A percentile compares a stretch with the other conserved stretches of the same genome.
Conservation (phyloP, 1,140 invertebrate species). For the Tribolium castaneum region DNA sequence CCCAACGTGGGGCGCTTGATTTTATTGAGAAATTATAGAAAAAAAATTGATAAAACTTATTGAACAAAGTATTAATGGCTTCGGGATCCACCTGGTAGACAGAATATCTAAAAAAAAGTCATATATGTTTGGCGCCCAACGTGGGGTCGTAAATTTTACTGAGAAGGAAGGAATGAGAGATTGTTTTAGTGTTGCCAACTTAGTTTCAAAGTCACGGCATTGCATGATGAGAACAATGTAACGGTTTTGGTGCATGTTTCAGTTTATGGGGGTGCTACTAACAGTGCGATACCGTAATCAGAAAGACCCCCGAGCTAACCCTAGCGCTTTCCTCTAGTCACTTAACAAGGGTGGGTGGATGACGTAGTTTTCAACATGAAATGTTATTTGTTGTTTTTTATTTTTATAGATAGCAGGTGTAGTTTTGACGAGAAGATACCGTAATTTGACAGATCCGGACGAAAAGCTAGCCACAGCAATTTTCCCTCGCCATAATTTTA, state of each 20-base stretch:
- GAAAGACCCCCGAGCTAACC: constrained; percentile 95
- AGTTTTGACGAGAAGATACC: constrained; percentile 77
- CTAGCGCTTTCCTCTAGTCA: constrained; percentile 94
- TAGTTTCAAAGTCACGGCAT: too few species aligned
- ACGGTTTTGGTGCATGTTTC: constrained; percentile 65
- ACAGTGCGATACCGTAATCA: constrained; percentile 96
- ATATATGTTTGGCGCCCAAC: too few species aligned
- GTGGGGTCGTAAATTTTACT: too few species aligned
- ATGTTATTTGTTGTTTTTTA: constrained; percentile 6
- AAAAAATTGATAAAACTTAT: too few species aligned
- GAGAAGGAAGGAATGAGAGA: too few species aligned
- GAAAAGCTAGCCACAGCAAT: constrained; percentile 75
- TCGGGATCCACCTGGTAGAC: too few species aligned
- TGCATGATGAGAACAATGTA: neutral
- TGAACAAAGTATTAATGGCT: too few species aligned
- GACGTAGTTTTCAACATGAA: constrained; percentile 36
- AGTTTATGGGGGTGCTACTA: constrained; percentile 98
- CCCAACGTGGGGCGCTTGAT: too few species aligned
- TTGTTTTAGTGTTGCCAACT: too few species aligned
- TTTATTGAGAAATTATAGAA: too few species aligned
- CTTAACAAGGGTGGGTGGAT: constrained; percentile 65
- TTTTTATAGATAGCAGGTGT: constrained; percentile 76
- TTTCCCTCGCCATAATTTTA: constrained; percentile 75
- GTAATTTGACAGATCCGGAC: constrained; percentile 79
- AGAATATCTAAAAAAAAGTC: too few species aligned